Evolutionary conservation across 2,797 vertebrate genomes (phyloP).

Genomic region (Chelidonichthys spinosus): DNA sequence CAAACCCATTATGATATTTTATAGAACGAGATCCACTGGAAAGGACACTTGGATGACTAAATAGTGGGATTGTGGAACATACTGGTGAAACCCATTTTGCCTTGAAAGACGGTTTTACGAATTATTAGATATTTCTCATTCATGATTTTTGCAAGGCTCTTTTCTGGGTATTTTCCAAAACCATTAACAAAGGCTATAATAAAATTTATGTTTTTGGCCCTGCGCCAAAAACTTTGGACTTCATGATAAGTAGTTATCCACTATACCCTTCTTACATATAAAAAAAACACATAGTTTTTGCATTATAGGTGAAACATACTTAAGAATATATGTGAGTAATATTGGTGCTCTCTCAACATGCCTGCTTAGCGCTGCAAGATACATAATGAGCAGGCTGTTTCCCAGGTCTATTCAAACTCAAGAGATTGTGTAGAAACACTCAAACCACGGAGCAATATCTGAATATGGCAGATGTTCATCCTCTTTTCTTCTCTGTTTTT

Average conservation of each 20-base stretch:
- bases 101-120: too few species aligned
- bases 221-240: too few species aligned
- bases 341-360: slow-evolving; percentile 25
- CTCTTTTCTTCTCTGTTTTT: slow-evolving; percentile 60
- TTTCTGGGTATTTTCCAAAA: neutral
- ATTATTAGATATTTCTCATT: neutral
- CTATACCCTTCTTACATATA: too few species aligned
- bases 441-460: slow-evolving; percentile 71
- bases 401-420: slow-evolving; percentile 60
- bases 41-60: neutral
- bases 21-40: neutral
- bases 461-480: slow-evolving; percentile 76
- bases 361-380: slow-evolving; percentile 15
- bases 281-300: neutral
- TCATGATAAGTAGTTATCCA: neutral
- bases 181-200: neutral
- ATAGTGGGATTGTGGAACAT: too few species aligned
- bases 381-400: slow-evolving; percentile 50
- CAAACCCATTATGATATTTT: neutral
- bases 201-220: neutral
- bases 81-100: too few species aligned
- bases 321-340: slow-evolving; percentile 28
- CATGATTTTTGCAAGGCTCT: neutral
- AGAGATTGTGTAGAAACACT: slow-evolving; percentile 68
- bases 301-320: slow-evolving; percentile 16